Conservation (phyloP, 1,140 invertebrate genomes). For the Chrysopa pallens region DNA sequence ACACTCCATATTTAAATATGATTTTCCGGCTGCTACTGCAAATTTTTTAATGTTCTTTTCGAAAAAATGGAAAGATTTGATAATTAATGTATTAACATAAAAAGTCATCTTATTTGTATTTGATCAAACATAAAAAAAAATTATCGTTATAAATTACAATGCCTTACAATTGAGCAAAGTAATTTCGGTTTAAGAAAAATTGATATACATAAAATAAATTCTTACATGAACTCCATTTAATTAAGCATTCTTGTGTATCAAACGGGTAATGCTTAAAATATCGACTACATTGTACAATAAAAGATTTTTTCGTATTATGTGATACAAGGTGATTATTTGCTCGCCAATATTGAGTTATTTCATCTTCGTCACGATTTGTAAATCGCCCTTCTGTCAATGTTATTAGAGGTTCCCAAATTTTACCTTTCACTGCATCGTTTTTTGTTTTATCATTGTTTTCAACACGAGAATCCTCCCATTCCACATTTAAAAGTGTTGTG, state of each 20-base stretch:
- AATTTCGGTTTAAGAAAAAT: no score
- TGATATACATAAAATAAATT: no score
- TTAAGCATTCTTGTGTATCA: slow-evolving; percentile 9
- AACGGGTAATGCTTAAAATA: slow-evolving; percentile 10
- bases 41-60: no score
- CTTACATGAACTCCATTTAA: slow-evolving; percentile 13
- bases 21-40: no score
- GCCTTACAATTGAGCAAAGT: no score
- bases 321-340: slow-evolving; percentile 7
- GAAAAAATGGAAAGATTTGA: no score
- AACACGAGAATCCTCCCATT: slow-evolving; percentile 10
- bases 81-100: no score
- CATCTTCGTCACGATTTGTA: slow-evolving; percentile 3
- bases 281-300: neutral
- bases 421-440: slow-evolving; percentile 9
- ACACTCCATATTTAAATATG: no score
- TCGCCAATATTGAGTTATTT: slow-evolving; percentile 11
- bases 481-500: slow-evolving; percentile 6
- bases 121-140: no score
- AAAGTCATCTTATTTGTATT: no score
- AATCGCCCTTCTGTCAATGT: slow-evolving; percentile 5
- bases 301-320: slow-evolving; percentile 1
- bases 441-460: slow-evolving; percentile 7
- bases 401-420: slow-evolving; percentile 12
- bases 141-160: no score